These are phyloP conservation scores for Euphonia xanthogaster DNA, from an alignment of 2,797 vertebrate genomes.

Conservation along the genomic window DNA sequence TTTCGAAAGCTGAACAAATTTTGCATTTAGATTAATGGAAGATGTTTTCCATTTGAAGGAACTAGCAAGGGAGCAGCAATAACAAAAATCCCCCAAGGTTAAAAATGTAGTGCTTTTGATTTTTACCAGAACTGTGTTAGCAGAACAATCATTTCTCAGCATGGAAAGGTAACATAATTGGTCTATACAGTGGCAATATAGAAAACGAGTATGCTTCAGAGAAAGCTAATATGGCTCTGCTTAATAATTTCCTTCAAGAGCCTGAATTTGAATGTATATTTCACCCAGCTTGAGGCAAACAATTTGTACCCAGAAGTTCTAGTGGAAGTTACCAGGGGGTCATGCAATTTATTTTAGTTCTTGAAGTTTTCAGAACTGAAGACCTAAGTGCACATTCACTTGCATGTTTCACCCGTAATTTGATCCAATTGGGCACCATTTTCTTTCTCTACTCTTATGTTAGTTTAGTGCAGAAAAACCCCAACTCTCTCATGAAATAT, in stretches of 20 bases:
- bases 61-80: constrained; percentile 76
- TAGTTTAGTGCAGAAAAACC: not conserved
- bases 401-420: constrained; percentile 69
- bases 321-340: constrained; percentile 77
- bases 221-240: constrained; percentile 82
- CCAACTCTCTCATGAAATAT: constrained; percentile 14
- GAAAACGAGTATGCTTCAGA: constrained; percentile 79
- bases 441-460: constrained; percentile 41
- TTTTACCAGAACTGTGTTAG: constrained; percentile 79
- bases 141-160: constrained; percentile 83
- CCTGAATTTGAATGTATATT: constrained; percentile 82
- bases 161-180: constrained; percentile 83
- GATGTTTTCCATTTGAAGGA: constrained; percentile 81
- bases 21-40: constrained; percentile 87
- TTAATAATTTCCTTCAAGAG: constrained; percentile 85
- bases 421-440: constrained; percentile 67
- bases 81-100: constrained; percentile 83
- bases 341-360: constrained; percentile 79
- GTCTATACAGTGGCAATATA: constrained; percentile 79
- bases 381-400: constrained; percentile 66
- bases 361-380: constrained; percentile 75
- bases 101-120: constrained; percentile 81
- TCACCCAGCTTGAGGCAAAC: constrained; percentile 83
- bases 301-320: constrained; percentile 78
- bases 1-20: constrained; percentile 82